Conservation (phyloP, 2,888 invertebrate species). For the Bimastos eiseni region DNA sequence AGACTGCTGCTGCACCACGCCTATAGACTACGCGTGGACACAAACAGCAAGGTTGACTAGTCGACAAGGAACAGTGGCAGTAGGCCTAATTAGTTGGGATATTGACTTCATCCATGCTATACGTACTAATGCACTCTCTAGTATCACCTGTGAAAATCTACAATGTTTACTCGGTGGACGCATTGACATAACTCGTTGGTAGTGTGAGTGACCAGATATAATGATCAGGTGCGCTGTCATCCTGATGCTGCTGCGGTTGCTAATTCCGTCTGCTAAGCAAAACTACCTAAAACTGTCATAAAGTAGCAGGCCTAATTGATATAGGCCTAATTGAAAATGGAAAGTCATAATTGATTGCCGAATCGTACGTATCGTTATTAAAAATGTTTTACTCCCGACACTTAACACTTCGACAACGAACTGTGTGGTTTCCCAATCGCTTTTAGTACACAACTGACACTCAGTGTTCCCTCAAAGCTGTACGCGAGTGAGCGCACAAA, state of each 20-base stretch:
- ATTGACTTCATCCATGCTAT: background rate
- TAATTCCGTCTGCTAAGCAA: background rate
- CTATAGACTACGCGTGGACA: background rate
- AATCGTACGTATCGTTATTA: background rate
- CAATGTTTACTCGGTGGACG: background rate
- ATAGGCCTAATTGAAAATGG: background rate
- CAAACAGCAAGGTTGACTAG: background rate
- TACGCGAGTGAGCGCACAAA: no score
- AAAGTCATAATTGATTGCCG: background rate
- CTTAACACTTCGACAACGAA: no score
- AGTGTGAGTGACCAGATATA: background rate
- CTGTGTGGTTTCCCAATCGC: no score
- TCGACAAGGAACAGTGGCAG: background rate
- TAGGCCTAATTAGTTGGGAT: background rate
- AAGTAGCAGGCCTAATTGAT: background rate
- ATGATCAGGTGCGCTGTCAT: no score
- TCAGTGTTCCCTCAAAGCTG: no score
- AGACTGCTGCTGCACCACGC: background rate
- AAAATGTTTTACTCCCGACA: background rate
- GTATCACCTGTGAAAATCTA: constrained; percentile 4
- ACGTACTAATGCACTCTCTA: background rate
- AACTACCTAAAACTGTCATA: background rate
- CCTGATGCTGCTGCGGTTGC: no score
- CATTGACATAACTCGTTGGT: background rate
- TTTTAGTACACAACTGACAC: no score